These are phyloP conservation scores for Drosophila triauraria DNA, from an alignment of 1,140 invertebrate species.

Conservation along the genomic window DNA sequence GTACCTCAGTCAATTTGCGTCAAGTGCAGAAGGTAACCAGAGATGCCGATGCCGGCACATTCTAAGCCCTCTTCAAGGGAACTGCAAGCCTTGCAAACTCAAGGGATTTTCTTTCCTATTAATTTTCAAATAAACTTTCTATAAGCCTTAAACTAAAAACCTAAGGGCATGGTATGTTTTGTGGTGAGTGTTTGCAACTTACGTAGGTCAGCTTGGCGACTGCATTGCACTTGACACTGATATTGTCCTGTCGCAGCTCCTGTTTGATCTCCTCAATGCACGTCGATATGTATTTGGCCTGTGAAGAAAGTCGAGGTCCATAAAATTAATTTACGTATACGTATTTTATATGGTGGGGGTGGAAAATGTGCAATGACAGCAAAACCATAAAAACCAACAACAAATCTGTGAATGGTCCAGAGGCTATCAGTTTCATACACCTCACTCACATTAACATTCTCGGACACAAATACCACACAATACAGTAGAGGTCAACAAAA, in stretches of 20 bases:
- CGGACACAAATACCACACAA: slow-evolving; percentile 38
- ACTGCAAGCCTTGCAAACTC: neutral
- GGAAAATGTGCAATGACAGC: slow-evolving; percentile 31
- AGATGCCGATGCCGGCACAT: slow-evolving; percentile 14
- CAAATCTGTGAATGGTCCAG: slow-evolving; percentile 17
- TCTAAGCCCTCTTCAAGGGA: neutral
- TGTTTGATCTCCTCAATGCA: slow-evolving; percentile 99
- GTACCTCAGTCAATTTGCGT: slow-evolving; percentile 31
- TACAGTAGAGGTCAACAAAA: slow-evolving; percentile 6
- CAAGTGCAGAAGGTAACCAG: slow-evolving; percentile 16
- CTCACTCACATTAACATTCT: slow-evolving; percentile 1
- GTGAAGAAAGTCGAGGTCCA: slow-evolving; percentile 83
- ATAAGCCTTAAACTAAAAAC: too few relatives aligned
- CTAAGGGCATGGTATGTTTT: neutral
- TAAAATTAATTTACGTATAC: slow-evolving; percentile 15
- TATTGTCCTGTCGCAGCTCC: slow-evolving; percentile 98
- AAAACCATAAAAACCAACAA: slow-evolving; percentile 13
- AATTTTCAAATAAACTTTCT: too few relatives aligned
- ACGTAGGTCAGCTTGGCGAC: slow-evolving; percentile 99
- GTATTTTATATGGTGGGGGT: neutral
- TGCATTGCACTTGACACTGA: slow-evolving; percentile 99
- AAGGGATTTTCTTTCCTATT: too few relatives aligned
- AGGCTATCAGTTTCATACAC: slow-evolving; percentile 36
- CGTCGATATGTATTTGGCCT: slow-evolving; percentile 99
- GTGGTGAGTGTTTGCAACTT: slow-evolving; percentile 85